These are phyloP conservation scores for Cydia strobilella DNA, from an alignment of 1,140 invertebrate genomes.

Conservation along the genomic window DNA sequence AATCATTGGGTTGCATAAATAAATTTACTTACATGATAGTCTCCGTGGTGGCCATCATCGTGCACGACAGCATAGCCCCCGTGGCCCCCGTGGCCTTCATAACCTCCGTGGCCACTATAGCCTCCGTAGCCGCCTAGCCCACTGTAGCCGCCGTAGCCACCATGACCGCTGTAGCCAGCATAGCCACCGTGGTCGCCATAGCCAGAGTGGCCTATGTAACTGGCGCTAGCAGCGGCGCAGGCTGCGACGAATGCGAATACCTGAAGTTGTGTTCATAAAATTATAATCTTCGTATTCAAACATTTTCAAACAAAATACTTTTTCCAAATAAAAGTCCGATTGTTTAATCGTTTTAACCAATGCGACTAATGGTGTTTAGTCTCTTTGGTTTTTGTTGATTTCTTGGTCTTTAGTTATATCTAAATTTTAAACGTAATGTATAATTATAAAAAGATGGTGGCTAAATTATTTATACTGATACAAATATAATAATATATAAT, in stretches of 20 bases:
- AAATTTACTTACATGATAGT: conserved; percentile 60
- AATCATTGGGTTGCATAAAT: background rate
- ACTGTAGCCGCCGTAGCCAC: conserved; percentile 34
- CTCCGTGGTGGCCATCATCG: conserved; percentile 43
- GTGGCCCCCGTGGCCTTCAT: conserved; percentile 17
- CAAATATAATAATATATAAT: too few species aligned
- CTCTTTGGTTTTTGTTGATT: too few species aligned
- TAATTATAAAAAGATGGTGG: too few species aligned
- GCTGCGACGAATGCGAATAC: conserved; percentile 50
- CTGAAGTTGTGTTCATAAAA: conserved; percentile 43
- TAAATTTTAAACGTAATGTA: too few species aligned
- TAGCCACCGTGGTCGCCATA: conserved; percentile 47
- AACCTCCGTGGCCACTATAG: background rate
- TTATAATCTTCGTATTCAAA: too few species aligned
- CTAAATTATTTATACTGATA: too few species aligned
- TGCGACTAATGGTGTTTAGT: too few species aligned
- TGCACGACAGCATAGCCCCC: conserved; percentile 35
- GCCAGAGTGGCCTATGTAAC: conserved; percentile 43
- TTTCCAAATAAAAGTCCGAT: too few species aligned
- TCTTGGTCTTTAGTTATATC: too few species aligned
- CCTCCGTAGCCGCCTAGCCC: conserved; percentile 16
- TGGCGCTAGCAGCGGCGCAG: conserved; percentile 52
- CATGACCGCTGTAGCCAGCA: conserved; percentile 43
- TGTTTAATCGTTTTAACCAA: too few species aligned
- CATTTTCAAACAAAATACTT: too few species aligned